Evolutionary conservation across 2,797 vertebrate species (phyloP).

Genomic region (Moxostoma hubbsi): DNA sequence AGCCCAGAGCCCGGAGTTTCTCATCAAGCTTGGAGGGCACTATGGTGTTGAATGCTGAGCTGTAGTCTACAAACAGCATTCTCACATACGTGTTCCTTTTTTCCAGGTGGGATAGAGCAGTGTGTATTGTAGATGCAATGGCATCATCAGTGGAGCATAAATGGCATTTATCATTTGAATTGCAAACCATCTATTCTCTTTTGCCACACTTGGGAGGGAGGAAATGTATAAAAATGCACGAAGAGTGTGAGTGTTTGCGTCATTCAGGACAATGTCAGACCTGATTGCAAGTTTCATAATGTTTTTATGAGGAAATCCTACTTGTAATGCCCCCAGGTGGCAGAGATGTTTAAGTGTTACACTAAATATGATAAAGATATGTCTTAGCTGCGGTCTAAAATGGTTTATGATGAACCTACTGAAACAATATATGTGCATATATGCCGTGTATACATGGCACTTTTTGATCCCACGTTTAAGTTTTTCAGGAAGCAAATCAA

Average conservation of each 20-base stretch:
- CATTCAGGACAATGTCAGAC: background rate
- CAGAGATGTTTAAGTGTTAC: background rate
- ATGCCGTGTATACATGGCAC: background rate
- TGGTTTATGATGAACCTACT: background rate
- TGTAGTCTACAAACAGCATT: too few relatives aligned
- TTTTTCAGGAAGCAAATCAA: constrained; percentile 9
- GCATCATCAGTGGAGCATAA: too few relatives aligned
- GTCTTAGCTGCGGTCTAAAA: background rate
- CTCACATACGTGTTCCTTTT: too few relatives aligned
- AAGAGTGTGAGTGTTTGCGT: constrained; percentile 8
- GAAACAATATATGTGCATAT: background rate
- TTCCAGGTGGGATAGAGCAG: too few relatives aligned
- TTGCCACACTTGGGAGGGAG: constrained; percentile 12
- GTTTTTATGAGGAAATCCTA: constrained; percentile 21
- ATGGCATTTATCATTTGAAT: constrained; percentile 46
- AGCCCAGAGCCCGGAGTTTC: too few relatives aligned
- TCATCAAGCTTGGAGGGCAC: too few relatives aligned
- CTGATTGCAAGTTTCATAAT: constrained; percentile 15
- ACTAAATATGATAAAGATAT: background rate
- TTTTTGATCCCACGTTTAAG: too few relatives aligned
- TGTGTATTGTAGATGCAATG: too few relatives aligned
- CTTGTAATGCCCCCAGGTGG: constrained; percentile 55
- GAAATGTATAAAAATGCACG: background rate
- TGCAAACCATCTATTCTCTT: constrained; percentile 28
- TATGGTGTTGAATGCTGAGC: too few relatives aligned